A percentile compares a stretch with the other conserved stretches of the same genome.
Evolutionary conservation across 2,113 vertebrate species (phyloP).

Genomic region (Ceyx cyanopectus): DNA sequence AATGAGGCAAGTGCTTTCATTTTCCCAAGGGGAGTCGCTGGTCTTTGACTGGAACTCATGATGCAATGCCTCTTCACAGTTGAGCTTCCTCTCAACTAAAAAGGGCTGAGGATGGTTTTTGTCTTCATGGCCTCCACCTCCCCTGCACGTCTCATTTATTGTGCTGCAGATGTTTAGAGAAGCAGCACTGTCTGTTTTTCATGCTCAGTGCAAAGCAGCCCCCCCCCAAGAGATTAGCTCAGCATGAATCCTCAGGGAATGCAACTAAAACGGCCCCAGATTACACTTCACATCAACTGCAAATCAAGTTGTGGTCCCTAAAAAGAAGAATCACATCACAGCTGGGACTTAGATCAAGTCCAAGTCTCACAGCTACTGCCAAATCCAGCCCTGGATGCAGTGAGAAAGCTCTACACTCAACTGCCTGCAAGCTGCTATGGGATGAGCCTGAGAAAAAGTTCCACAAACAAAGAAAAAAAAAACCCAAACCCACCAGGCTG

Average conservation of each 20-base stretch:
- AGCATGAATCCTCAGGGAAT: neutral
- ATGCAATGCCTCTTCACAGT: constrained; percentile 38
- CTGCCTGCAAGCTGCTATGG: neutral
- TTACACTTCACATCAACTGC: neutral
- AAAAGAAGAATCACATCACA: neutral
- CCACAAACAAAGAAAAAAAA: neutral
- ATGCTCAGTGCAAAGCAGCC: neutral
- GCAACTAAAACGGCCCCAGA: neutral
- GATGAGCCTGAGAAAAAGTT: neutral
- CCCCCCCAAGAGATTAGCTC: neutral
- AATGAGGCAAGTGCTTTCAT: constrained; percentile 36
- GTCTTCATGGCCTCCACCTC: neutral
- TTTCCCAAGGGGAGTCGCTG: constrained; percentile 20
- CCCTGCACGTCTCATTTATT: neutral
- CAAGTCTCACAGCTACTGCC: neutral
- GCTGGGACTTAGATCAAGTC: neutral
- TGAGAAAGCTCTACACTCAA: neutral
- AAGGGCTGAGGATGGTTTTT: neutral
- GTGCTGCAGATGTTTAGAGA: neutral
- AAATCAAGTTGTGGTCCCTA: neutral
- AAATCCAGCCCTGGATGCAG: neutral
- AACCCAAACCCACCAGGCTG: neutral
- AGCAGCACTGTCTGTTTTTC: neutral
- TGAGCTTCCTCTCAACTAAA: constrained; percentile 33
- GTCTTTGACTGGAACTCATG: constrained; percentile 29